Percentiles rank a stretch among this genome's conserved stretches.
These are phyloP conservation scores for Pluvianellus socialis DNA, from an alignment of 2,113 vertebrate species.

Conservation along the genomic window DNA sequence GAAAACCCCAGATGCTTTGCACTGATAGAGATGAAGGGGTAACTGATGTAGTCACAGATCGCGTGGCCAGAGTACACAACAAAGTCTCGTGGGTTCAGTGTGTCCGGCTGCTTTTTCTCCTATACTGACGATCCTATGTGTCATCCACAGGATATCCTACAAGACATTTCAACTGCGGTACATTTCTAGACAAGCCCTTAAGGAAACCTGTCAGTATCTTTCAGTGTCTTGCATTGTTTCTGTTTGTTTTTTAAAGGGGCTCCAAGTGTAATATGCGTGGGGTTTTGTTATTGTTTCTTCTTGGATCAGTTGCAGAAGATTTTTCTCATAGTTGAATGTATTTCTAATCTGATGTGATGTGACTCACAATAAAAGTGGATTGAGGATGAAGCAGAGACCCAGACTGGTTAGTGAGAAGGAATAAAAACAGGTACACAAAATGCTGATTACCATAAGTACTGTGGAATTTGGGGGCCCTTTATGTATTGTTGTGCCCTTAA, in stretches of 20 bases:
- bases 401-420: background rate
- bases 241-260: background rate
- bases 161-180: background rate
- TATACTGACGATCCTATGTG: background rate
- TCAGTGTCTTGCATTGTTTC: background rate
- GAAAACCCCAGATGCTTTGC: background rate
- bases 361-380: background rate
- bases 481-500: background rate
- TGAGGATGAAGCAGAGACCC: background rate
- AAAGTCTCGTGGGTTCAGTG: background rate
- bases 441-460: background rate
- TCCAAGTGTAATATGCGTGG: background rate
- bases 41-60: background rate
- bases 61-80: background rate
- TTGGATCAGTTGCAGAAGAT: slow-evolving; percentile 30
- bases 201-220: slow-evolving; percentile 22
- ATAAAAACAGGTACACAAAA: slow-evolving; percentile 17
- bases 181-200: background rate
- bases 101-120: background rate
- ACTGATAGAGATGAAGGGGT: background rate
- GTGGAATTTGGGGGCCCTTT: background rate
- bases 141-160: slow-evolving; percentile 27
- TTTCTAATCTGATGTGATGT: slow-evolving; percentile 32
- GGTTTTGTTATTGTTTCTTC: slow-evolving; percentile 26
- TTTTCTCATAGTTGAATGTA: slow-evolving; percentile 17